Base-by-base conservation (phyloP, 2,888 invertebrate genomes). In the Drepana falcataria region DNA sequence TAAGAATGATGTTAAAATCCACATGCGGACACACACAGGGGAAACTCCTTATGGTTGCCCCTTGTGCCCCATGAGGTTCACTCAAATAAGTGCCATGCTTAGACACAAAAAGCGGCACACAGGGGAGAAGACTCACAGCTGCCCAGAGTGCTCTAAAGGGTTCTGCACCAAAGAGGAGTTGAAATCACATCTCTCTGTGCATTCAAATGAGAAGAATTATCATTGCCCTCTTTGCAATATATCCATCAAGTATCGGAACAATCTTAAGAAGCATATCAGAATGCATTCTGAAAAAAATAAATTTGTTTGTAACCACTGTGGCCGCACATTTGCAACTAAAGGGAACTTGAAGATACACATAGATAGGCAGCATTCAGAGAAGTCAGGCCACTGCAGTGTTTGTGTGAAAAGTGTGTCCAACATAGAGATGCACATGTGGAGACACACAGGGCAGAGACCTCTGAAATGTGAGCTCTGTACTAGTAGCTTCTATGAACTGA, bases 331-430 rank as follows among this genome's bases (percentile, higher is more conserved):
- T 60, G 79, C 76, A 56, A 59, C 77, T 2, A 91, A 92, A 60
- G 92, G 91, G 2, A 92, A 91, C 59, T 69, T 93, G 35, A 92
- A 88, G 61, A 79, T 83, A 1, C 93, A 93, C 58, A 89, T 91
- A 49, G 85, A 85, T 55, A 85, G 85, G 9, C 84, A 87, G 57
- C 93, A 93, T 61, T 92, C 92, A 0, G 91, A 91, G 52, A 84
- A 92, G 58, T 92, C 93, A 0, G 93, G 92, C 9, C 74, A 83
- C 48, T 93, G 93, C 65, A 77, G 69, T 2, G 63, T 87, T 37
- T 93, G 93, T 62, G 75, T 77, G 7, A 93, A 92, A 66, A 81
- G 87, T 56, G 91, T 92, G 21, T 82, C 93, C 0, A 91, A 93
- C 63, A 74, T 93, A 40, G 91, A 92, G 64, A 84, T 84, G 0